These are phyloP conservation scores for Bombyx mandarina DNA, from an alignment of 1,140 invertebrate species.

Conservation along the genomic window DNA sequence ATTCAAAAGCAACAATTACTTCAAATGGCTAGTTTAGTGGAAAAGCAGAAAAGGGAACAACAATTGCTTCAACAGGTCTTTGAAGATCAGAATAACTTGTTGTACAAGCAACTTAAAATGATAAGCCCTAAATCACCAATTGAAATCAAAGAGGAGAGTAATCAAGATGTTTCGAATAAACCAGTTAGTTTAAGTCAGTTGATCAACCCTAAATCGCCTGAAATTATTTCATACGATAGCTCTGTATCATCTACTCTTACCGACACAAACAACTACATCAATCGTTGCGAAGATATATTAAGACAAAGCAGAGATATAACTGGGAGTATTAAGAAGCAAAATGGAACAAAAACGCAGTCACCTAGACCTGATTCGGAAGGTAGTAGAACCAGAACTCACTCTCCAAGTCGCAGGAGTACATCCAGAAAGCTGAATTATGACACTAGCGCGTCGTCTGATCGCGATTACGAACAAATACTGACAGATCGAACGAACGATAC, in stretches of 20 bases:
- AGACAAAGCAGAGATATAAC: slow-evolving; percentile 55
- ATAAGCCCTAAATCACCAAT: slow-evolving; percentile 52
- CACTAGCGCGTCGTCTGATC: slow-evolving; percentile 41
- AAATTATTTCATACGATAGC: slow-evolving; percentile 20
- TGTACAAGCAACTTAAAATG: slow-evolving; percentile 72
- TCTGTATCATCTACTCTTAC: slow-evolving; percentile 40
- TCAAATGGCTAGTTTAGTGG: slow-evolving; percentile 72
- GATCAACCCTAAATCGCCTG: slow-evolving; percentile 40
- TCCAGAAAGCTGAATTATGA: slow-evolving; percentile 50
- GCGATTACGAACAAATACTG: slow-evolving; percentile 48
- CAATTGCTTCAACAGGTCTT: slow-evolving; percentile 72
- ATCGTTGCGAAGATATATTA: slow-evolving; percentile 44
- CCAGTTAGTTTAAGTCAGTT: slow-evolving; percentile 59
- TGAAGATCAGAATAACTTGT: slow-evolving; percentile 72
- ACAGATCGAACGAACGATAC: slow-evolving; percentile 66
- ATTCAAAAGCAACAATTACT: slow-evolving; percentile 74
- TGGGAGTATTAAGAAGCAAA: slow-evolving; percentile 35
- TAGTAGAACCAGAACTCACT: slow-evolving; percentile 29
- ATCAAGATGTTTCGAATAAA: slow-evolving; percentile 24
- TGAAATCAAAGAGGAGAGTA: slow-evolving; percentile 46
- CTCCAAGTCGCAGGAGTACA: slow-evolving; percentile 28
- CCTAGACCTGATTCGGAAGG: slow-evolving; percentile 20
- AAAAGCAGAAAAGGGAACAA: slow-evolving; percentile 74
- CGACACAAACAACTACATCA: slow-evolving; percentile 49
- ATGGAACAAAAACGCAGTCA: slow-evolving; percentile 19